Base-by-base conservation (phyloP, 2,113 vertebrate genomes). In the Paralichthys olivaceus region DNA sequence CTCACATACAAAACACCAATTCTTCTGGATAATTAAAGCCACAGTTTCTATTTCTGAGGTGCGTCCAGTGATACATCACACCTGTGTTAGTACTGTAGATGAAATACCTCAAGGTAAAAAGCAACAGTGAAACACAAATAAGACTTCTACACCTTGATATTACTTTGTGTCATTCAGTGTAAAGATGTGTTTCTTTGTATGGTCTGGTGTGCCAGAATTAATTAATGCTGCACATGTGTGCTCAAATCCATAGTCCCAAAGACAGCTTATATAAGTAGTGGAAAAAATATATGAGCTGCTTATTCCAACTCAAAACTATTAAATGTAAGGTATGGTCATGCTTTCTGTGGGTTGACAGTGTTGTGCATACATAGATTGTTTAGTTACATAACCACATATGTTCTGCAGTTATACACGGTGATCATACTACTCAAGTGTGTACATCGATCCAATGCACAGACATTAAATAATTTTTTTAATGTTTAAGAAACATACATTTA, bases 51-150 rank as follows among this genome's bases (percentile, higher is more conserved):
- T 71, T 64, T 14, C 53, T 37, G 32, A 56, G 37, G 49, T 57
- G 25, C n/a, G 20, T 26, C 43, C 14, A 28, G 5, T 22, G 7
- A 37, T 57, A 37, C 60, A 53, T 53, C 19, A 29, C 23, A 43
- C 28, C 34, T 32, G n/a, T n/a, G 6, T 45, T 53, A 62, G 25
- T 4, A 4, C 47, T 19, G 28, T 23, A 34, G 26, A 28, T 5
- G 4, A 47, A 57, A 22, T 17, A 63, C 32, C 66, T 77, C 12
- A n/a, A 26, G 65, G 65, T 60, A 20, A 34, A 56, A 63, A 56
- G 56, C 32, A 22, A 19, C 64, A 20, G 14, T 23, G 34, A 57
- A 45, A 57, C n/a, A 34, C 26, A 34, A 70, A 57, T n/a, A 34
- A 47, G 26, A 49, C 26, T 32, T 37, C 26, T 29, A 32, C 23